Percentiles rank a stretch among this genome's conserved stretches.
phyloP scores from a whole-genome alignment of 2,888 invertebrate genomes.

The Acheta domesticus region DNA sequence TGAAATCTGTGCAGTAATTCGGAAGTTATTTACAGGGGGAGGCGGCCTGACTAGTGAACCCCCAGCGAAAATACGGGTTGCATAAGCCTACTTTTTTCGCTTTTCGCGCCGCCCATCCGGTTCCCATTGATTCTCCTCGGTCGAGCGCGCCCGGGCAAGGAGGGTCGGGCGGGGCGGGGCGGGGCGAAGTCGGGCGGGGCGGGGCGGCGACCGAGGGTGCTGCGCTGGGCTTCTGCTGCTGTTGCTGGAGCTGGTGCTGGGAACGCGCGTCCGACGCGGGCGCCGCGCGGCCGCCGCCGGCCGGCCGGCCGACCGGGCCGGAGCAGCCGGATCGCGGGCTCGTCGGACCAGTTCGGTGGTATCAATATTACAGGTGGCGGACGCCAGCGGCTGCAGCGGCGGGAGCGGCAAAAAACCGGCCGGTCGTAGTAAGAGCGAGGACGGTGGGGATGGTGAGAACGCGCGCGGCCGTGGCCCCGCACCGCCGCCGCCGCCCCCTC shows the following conservation, averaged over 20 bases:
- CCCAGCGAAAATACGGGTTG: background rate
- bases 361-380: constrained; percentile 18
- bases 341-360: background rate
- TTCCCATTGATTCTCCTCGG: constrained; percentile 18
- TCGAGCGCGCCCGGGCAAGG: background rate
- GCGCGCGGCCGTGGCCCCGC: too few species aligned
- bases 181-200: background rate
- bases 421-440: background rate
- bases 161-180: background rate
- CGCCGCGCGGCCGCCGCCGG: too few species aligned
- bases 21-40: background rate
- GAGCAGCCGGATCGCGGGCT: background rate
- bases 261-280: too few species aligned
- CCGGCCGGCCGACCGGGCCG: too few species aligned
- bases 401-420: background rate
- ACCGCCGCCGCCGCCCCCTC: too few species aligned
- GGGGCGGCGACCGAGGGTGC: background rate
- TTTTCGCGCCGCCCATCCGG: constrained; percentile 11
- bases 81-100: background rate
- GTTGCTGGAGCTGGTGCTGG: too few species aligned
- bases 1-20: constrained; percentile 1
- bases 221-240: too few species aligned
- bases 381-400: background rate
- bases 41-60: background rate
- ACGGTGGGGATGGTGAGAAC: too few species aligned